Evolutionary conservation across 2,113 vertebrate genomes (phyloP).

Genomic region (Speoplatyrhinus poulsoni): DNA sequence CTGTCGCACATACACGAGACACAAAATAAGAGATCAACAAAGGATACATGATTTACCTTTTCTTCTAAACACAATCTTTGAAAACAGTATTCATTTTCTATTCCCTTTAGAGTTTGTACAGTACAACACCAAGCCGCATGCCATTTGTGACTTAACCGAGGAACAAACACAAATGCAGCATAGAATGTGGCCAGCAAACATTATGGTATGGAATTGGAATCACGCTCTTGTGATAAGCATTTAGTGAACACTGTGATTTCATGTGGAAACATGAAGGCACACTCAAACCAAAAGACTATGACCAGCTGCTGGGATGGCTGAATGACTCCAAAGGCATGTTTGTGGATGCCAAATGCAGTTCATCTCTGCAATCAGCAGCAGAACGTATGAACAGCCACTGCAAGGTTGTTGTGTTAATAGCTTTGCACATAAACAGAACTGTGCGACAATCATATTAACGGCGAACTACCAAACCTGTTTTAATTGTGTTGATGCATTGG

Average conservation of each 20-base stretch:
- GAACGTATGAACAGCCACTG: neutral
- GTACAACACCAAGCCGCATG: conserved; percentile 6
- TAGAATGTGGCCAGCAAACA: conserved; percentile 18
- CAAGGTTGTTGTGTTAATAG: neutral
- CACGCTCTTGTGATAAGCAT: conserved; percentile 25
- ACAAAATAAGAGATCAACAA: conserved; percentile 59
- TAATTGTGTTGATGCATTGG: conserved; percentile 42
- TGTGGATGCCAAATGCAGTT: conserved; percentile 12
- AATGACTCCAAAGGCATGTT: conserved; percentile 2
- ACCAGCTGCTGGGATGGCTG: conserved; percentile 23
- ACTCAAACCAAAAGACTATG: conserved; percentile 10
- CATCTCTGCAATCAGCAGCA: neutral
- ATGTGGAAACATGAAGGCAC: conserved; percentile 42
- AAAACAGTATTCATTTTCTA: conserved; percentile 68
- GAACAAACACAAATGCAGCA: conserved; percentile 61
- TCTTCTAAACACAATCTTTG: conserved; percentile 35
- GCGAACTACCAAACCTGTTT: conserved; percentile 30
- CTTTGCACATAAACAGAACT: conserved; percentile 39
- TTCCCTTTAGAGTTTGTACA: conserved; percentile 22
- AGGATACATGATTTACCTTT: conserved; percentile 48
- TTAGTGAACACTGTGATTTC: conserved; percentile 41
- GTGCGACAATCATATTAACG: conserved; percentile 71
- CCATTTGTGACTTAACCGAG: conserved; percentile 46
- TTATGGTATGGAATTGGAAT: conserved; percentile 14
- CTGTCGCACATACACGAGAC: conserved; percentile 27